Conservation (phyloP, 2,797 vertebrate genomes). For the Oceanodroma leucorhoa region DNA sequence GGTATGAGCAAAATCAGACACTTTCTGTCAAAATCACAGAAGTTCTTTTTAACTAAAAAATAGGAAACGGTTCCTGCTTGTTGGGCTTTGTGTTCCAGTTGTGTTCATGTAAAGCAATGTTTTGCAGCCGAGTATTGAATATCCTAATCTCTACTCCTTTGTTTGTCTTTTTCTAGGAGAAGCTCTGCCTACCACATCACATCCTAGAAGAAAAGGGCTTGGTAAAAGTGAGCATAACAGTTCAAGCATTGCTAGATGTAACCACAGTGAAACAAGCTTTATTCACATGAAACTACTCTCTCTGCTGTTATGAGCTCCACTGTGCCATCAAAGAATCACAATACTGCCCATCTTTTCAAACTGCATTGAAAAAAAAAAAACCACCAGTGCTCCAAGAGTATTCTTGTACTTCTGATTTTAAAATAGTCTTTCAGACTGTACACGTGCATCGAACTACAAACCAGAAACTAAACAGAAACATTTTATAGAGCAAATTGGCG, state of each 20-base stretch:
- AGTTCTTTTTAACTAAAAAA: background rate
- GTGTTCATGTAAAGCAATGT: background rate
- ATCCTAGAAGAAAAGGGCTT: constrained; percentile 95
- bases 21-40: background rate
- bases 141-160: constrained; percentile 29
- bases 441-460: fast-evolving
- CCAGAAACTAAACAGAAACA: background rate
- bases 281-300: constrained; percentile 78
- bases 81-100: background rate
- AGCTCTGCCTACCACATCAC: constrained; percentile 95
- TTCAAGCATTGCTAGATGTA: constrained; percentile 90
- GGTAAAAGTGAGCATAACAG: constrained; percentile 87
- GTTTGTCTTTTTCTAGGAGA: constrained; percentile 82
- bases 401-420: background rate
- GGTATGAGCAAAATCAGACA: background rate
- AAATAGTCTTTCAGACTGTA: background rate
- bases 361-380: background rate
- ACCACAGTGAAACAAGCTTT: constrained; percentile 74
- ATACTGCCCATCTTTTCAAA: constrained; percentile 34
- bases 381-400: background rate
- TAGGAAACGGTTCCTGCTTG: background rate
- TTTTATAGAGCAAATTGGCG: background rate
- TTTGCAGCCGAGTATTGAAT: background rate
- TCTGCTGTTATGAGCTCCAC: constrained; percentile 36
- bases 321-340: constrained; percentile 42